A percentile compares a stretch with the other conserved stretches of the same genome.
phyloP scores from a whole-genome alignment of 2,888 invertebrate species.

The Tachystola acroxantha region DNA sequence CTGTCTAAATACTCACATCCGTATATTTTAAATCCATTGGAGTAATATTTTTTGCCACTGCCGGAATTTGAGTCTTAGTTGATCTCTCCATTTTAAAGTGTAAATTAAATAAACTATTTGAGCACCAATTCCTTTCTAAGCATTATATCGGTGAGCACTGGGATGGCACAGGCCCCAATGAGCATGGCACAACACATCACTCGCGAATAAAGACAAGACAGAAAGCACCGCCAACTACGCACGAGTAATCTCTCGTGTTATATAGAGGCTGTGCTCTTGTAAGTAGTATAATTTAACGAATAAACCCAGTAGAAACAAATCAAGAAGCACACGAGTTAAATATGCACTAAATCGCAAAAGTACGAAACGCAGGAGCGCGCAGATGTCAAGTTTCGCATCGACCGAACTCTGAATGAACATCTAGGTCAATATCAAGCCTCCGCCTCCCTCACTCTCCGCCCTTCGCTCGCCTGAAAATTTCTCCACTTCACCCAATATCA shows the following conservation, averaged over 20 bases:
- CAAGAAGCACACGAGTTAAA: conserved; percentile 38
- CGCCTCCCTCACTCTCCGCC: conserved; percentile 37
- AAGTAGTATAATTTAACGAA: neutral
- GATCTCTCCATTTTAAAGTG: conserved; percentile 16
- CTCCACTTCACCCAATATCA: conserved; percentile 51
- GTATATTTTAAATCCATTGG: conserved; percentile 51
- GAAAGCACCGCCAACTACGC: neutral
- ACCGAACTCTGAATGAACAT: conserved; percentile 78
- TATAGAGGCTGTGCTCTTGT: neutral
- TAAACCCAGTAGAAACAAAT: conserved; percentile 34
- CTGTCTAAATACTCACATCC: conserved; percentile 48
- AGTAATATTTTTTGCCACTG: conserved; percentile 44
- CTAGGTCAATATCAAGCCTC: conserved; percentile 77
- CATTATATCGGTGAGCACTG: conserved; percentile 38
- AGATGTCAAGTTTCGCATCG: conserved; percentile 78
- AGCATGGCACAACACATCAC: conserved; percentile 47
- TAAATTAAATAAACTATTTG: conserved; percentile 28
- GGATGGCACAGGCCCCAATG: conserved; percentile 31
- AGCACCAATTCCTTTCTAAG: conserved; percentile 26
- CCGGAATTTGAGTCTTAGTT: conserved; percentile 39
- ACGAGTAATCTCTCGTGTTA: conserved; percentile 4
- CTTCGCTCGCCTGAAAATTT: conserved; percentile 44
- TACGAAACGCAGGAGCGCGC: conserved; percentile 73
- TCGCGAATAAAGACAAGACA: conserved; percentile 19
- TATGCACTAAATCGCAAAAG: conserved; percentile 60